Evolutionary conservation across 2,888 invertebrate species (phyloP), one percentile per base, ranked within the genome.

Genomic region (Polyommatus icarus): DNA sequence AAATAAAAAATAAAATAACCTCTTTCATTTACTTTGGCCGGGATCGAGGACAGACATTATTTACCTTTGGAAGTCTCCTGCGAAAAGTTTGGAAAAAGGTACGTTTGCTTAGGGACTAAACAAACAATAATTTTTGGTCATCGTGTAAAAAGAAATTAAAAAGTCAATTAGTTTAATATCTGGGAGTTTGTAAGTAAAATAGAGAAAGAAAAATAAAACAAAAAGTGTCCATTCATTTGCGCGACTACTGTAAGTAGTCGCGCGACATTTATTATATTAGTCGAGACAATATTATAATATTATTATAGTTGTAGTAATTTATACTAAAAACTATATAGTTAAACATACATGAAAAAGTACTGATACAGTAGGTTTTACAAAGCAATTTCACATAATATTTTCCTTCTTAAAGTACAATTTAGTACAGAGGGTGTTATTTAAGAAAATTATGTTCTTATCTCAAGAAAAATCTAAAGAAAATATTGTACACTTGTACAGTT

Each of bases 151-250:
- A 67, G 29, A 67, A 67, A 29, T 67, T 67, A 32, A 24, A 67
- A 67, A 67, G 67, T 67, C 67, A 67, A 67, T 67, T 67, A 18
- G 29, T 32, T 29, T 32, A 29, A 67, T 24, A 24, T 61, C 12
- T 29, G 29, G 4, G 67, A 29, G 1, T 67, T 67, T 15, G 29
- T 29, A 67, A 29, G 15, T 29, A 1, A 67, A 32, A 67, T 18
- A 20, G 10, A 32, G 29, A 20, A 46, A 29, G n/a, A 50, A 15
- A 75, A 54, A 75, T 75, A 75, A 75, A 75, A 75, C 75, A 75
- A 24, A 50, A 10, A 50, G 1, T 40, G 5, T 29, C 15, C 15
- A 8, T 40, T 29, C n/a, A 50, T 50, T 29, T 40, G 40, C 54
- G 29, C 54, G 50, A 50, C 54, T 10, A 67, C 29, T 29, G 29